These are phyloP conservation scores for Prochilodus magdalenae DNA, from an alignment of 2,113 vertebrate species.

Conservation along the genomic window DNA sequence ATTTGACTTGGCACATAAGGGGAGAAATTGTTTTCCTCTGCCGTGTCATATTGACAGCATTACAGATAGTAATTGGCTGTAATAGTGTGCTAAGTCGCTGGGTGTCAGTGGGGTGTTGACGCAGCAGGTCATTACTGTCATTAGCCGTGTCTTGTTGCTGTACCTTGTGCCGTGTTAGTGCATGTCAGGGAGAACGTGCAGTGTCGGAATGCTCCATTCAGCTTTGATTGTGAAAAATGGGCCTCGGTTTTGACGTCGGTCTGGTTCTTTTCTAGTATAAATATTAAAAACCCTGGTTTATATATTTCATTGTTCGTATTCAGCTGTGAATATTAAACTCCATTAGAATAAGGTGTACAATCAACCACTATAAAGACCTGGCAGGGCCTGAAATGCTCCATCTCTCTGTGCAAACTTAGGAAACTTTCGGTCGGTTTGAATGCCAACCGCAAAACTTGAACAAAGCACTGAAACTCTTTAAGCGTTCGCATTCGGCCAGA, in stretches of 20 bases:
- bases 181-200: neutral
- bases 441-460: too few relatives aligned
- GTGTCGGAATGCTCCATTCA: neutral
- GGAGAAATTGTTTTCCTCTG: slow-evolving; percentile 37
- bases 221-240: neutral
- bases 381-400: too few relatives aligned
- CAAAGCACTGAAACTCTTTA: too few relatives aligned
- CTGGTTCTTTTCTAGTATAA: too few relatives aligned
- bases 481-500: too few relatives aligned
- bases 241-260: neutral
- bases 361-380: too few relatives aligned
- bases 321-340: too few relatives aligned
- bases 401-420: too few relatives aligned
- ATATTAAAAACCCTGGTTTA: too few relatives aligned
- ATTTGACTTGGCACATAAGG: neutral
- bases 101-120: slow-evolving; percentile 61
- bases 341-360: too few relatives aligned
- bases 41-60: slow-evolving; percentile 60
- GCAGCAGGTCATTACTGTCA: slow-evolving; percentile 55
- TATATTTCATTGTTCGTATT: neutral
- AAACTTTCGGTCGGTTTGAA: neutral
- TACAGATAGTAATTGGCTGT: slow-evolving; percentile 64
- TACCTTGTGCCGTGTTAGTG: neutral
- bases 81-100: slow-evolving; percentile 62
- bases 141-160: slow-evolving; percentile 9